These are phyloP conservation scores for pig (Sus scrofa) DNA, from an alignment of 2,113 vertebrate genomes.

Conservation along the genomic window T2T-Sscrofa CM000818.6:39099001-39099500, in stretches of 20 bases:
- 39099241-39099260: neutral
- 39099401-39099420: neutral
- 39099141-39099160: neutral
- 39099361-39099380: neutral
- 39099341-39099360: neutral
- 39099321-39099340: neutral
- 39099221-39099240: accelerated
- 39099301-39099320: neutral
- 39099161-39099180: neutral
- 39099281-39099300: neutral
- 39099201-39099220: neutral
- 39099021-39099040: no score
- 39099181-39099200: neutral
- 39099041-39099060: no score
- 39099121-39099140: neutral
- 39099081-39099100: neutral
- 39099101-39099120: neutral
- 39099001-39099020: no score
- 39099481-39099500: neutral
- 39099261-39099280: neutral
- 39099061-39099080: neutral
- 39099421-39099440: neutral
- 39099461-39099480: neutral
- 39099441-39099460: neutral
- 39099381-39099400: neutral